phyloP scores from a whole-genome alignment of 2,888 invertebrate species.

The Tipula lateralis region DNA sequence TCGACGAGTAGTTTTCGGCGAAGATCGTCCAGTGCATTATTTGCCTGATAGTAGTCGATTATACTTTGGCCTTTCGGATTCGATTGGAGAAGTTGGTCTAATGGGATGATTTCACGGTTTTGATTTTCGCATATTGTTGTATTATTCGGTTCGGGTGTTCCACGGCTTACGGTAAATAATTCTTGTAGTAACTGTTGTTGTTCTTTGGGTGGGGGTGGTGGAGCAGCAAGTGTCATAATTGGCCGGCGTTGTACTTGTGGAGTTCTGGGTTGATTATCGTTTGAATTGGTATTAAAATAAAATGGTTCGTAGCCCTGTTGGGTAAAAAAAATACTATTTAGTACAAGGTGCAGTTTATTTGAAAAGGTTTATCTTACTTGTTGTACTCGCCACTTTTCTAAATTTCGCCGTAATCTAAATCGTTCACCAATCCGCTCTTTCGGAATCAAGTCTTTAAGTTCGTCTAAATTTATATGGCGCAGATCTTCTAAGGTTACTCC shows the following conservation, averaged over 20 bases:
- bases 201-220: background rate
- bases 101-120: background rate
- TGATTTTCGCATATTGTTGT: background rate
- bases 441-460: background rate
- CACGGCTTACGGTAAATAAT: background rate
- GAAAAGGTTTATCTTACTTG: background rate
- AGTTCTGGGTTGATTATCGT: background rate
- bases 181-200: background rate
- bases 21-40: background rate
- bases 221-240: background rate
- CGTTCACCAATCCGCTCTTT: background rate
- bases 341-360: background rate
- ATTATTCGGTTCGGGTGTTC: background rate
- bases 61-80: background rate
- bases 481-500: background rate
- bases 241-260: background rate
- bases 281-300: background rate
- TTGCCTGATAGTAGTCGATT: background rate
- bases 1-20: background rate
- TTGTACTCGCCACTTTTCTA: background rate
- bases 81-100: background rate
- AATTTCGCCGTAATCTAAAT: background rate
- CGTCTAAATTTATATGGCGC: background rate
- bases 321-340: background rate
- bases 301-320: background rate